Base-by-base conservation (phyloP, 2,797 vertebrate genomes). In the Xenops minutus region DNA sequence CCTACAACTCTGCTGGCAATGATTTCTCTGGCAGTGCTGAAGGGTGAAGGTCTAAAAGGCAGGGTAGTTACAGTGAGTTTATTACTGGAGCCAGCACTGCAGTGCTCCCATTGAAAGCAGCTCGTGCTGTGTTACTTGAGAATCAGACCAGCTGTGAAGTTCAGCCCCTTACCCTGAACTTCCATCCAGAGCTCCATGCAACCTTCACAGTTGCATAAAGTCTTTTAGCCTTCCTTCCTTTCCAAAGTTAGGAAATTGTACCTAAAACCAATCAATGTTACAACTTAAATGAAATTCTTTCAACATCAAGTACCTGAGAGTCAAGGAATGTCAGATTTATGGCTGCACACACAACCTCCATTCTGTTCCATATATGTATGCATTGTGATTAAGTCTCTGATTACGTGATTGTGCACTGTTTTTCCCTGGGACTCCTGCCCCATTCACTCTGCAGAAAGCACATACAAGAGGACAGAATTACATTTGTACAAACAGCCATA, bases 401-500 rank as follows among this genome's bases (percentile, higher is more conserved):
- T 87, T 94, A 75, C 34, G 39, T 96, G 94, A 93, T 44, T 46
- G 64, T 5, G 6, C 75, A 16, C 63, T 77, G 29, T n/a, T 94
- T 92, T 94, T 41, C 88, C 48, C 48, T 10, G 18, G 74, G 61
- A 67, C 44, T 76, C 49, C 83, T 80, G 92, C 55, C 80, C 84
- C 56, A 34, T 64, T 87, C 94, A 72, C 67, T n/a, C 46, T 56
- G 54, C 83, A 82, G 85, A 94, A 89, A 90, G 88, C 63, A 95
- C 77, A 97, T 14, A 76, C 32, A 56, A 79, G 63, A 92, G 41
- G 5, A 2, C 63, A 71, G 74, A 95, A 88, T 77, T 88, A 79
- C 39, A 54, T 76, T 82, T 92, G 83, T 85, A 90, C 83, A 79
- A 93, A 67, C 85, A 76, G 69, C 67, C 67, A 61, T 94, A 93